Conservation (phyloP, 1,140 invertebrate species). For the Bathynomus jamesi region DNA sequence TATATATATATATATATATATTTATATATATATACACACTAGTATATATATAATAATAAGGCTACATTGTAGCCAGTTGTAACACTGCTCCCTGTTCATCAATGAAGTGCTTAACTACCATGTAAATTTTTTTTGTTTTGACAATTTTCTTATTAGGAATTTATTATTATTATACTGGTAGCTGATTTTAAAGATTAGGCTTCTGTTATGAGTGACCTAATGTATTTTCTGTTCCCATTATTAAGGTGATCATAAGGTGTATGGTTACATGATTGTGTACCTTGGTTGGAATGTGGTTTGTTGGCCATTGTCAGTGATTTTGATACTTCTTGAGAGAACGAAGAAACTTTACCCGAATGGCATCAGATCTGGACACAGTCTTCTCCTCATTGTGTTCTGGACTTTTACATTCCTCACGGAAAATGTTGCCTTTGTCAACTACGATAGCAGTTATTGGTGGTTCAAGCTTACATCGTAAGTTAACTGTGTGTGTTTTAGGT, state of each 20-base stretch:
- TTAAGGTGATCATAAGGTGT: not conserved
- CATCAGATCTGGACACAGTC: not conserved
- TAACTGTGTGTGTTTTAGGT: no score
- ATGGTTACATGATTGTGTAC: not conserved
- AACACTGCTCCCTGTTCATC: no score
- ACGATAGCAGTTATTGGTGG: not conserved
- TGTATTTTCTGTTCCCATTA: no score
- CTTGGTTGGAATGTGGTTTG: not conserved
- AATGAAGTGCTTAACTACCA: no score
- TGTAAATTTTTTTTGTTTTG: no score
- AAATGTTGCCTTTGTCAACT: not conserved
- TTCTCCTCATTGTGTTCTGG: not conserved
- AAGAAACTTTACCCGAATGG: not conserved
- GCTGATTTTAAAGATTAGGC: no score
- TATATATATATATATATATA: not conserved
- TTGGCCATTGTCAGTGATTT: not conserved
- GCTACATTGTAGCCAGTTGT: no score
- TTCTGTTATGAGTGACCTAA: no score
- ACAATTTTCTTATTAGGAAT: no score
- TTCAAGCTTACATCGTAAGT: not conserved
- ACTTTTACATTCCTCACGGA: not conserved
- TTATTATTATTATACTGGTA: not conserved
- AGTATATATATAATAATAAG: not conserved
- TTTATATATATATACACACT: not conserved
- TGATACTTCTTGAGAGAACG: not conserved